Evolutionary conservation across 2,888 invertebrate species (phyloP).

Genomic region (Acrocyrtus sp.): DNA sequence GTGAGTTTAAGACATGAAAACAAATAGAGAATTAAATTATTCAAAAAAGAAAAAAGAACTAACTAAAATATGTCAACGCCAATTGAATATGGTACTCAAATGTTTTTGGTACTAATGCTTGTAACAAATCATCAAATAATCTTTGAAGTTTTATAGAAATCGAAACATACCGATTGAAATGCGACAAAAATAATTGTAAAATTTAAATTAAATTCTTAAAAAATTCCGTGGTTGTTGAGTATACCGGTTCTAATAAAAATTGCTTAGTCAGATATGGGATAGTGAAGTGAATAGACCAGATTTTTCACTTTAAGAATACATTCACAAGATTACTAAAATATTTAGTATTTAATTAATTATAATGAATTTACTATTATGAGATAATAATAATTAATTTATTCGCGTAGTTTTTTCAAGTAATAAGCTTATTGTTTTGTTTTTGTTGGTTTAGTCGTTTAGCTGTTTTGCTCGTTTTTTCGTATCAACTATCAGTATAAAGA

Average conservation of each 20-base stretch:
- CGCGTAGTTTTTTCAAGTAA: background rate
- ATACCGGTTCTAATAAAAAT: conserved; percentile 31
- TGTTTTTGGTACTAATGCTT: conserved; percentile 40
- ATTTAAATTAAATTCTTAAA: background rate
- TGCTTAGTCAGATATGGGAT: conserved; percentile 12
- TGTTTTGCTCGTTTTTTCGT: too few relatives aligned
- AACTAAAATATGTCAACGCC: conserved; percentile 19
- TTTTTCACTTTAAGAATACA: background rate
- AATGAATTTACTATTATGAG: conserved; percentile 5
- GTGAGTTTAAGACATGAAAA: conserved; percentile 49
- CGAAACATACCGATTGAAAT: too few relatives aligned
- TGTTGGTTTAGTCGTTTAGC: too few relatives aligned
- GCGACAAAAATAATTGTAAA: too few relatives aligned
- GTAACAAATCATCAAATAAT: too few relatives aligned
- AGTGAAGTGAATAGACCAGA: background rate
- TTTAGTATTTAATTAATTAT: conserved; percentile 5
- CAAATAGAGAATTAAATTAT: conserved; percentile 11
- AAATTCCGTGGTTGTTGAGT: background rate
- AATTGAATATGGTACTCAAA: conserved; percentile 35
- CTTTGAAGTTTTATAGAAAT: too few relatives aligned
- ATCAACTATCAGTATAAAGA: conserved; percentile 32
- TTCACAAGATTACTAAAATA: background rate
- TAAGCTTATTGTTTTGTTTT: too few relatives aligned
- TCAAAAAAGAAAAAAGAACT: background rate
- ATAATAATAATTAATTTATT: too few relatives aligned